Conservation (phyloP, 2,888 invertebrate genomes). For the Stenurella melanura region DNA sequence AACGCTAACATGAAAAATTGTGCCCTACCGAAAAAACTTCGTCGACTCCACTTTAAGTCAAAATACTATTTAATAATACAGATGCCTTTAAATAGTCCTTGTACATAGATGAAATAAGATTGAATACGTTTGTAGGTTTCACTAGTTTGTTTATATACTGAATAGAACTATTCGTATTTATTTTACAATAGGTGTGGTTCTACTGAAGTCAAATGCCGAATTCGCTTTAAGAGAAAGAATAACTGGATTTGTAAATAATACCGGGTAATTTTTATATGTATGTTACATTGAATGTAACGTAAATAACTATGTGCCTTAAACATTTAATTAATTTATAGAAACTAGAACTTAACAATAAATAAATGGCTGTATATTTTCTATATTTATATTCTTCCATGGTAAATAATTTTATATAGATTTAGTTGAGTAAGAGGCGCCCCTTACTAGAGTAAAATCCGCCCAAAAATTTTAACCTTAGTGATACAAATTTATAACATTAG, state of each 20-base stretch:
- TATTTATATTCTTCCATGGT: not conserved
- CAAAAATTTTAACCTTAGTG: too few species aligned
- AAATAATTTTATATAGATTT: not conserved
- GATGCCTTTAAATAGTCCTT: not conserved
- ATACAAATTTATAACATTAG: too few species aligned
- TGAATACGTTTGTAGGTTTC: not conserved
- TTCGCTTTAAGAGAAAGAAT: too few species aligned
- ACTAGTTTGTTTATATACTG: not conserved
- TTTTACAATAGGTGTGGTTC: not conserved
- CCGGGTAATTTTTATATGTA: not conserved
- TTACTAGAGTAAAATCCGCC: too few species aligned
- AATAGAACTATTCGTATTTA: not conserved
- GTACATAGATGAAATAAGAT: not conserved
- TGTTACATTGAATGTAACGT: not conserved
- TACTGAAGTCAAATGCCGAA: too few species aligned
- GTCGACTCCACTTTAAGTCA: too few species aligned
- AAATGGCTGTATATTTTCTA: slow-evolving; percentile 1
- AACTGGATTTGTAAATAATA: not conserved
- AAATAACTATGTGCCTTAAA: not conserved
- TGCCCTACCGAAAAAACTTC: too few species aligned
- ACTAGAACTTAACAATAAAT: not conserved
- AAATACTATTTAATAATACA: too few species aligned
- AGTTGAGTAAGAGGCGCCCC: not conserved
- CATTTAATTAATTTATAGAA: not conserved
- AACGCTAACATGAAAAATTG: too few species aligned